Conservation (phyloP, 1,140 invertebrate genomes). For the Mamestra configurata region DNA sequence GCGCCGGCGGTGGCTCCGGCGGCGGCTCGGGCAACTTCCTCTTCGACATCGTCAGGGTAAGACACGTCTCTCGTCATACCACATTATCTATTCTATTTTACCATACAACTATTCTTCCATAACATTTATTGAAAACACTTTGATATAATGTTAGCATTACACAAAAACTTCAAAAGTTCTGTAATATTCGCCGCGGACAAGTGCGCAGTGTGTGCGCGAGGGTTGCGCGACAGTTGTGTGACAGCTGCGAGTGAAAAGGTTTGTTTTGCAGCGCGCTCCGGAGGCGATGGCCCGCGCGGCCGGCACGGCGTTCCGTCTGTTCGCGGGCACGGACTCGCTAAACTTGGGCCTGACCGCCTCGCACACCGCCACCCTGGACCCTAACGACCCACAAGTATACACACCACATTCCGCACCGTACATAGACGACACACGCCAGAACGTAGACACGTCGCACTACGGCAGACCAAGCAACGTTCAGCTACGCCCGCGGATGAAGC, state of each 20-base stretch:
- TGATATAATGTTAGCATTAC: background rate
- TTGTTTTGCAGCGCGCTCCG: constrained; percentile 90
- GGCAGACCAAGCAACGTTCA: too few relatives aligned
- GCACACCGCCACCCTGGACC: constrained; percentile 88
- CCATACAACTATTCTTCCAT: background rate
- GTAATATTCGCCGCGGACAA: background rate
- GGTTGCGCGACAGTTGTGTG: background rate
- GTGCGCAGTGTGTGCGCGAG: background rate
- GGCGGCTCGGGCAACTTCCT: constrained; percentile 95
- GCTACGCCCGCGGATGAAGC: too few relatives aligned
- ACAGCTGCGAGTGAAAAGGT: constrained; percentile 64
- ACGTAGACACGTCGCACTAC: background rate
- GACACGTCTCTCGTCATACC: background rate
- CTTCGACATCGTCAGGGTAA: constrained; percentile 95
- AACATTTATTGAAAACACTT: background rate
- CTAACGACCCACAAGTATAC: constrained; percentile 86
- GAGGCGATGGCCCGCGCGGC: constrained; percentile 93
- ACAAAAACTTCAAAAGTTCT: background rate
- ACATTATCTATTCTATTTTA: background rate
- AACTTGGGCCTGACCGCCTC: constrained; percentile 91
- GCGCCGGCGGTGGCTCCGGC: constrained; percentile 87
- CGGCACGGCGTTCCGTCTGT: constrained; percentile 92
- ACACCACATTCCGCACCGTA: constrained; percentile 52
- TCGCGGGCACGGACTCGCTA: constrained; percentile 93
- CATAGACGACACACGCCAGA: background rate